These are phyloP conservation scores for Hyposoter dolosus DNA, from an alignment of 2,888 invertebrate genomes.

Conservation along the genomic window DNA sequence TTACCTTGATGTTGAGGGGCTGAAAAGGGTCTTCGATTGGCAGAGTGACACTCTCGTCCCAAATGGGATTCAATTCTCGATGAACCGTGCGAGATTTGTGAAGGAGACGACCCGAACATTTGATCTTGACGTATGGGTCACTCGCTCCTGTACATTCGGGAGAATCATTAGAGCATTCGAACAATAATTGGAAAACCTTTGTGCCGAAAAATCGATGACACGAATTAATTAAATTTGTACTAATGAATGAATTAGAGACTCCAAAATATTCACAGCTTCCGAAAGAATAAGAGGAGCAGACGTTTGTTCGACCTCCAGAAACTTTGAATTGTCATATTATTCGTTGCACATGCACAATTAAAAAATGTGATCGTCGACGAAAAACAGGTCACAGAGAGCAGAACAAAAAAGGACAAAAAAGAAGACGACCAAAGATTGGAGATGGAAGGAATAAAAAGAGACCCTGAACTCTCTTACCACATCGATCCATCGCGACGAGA, in stretches of 20 bases:
- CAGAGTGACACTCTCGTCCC: constrained; percentile 98
- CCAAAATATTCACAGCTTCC: not conserved
- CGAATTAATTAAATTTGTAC: not conserved
- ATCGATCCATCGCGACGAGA: constrained; percentile 97
- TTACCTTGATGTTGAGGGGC: constrained; percentile 94
- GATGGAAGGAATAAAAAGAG: constrained; percentile 10
- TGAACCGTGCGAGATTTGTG: constrained; percentile 98
- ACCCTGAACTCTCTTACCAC: constrained; percentile 89
- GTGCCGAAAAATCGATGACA: not conserved
- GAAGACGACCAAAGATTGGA: not conserved
- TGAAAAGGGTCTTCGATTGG: constrained; percentile 96
- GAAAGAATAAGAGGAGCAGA: constrained; percentile 11
- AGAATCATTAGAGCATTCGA: constrained; percentile 38
- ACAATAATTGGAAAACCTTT: not conserved
- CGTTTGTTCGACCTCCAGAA: constrained; percentile 1
- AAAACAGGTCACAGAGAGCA: constrained; percentile 29
- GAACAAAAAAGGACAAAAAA: not conserved
- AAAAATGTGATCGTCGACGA: constrained; percentile 16
- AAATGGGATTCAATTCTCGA: constrained; percentile 97
- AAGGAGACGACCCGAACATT: constrained; percentile 93
- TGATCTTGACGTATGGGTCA: constrained; percentile 99
- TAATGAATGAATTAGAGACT: not conserved
- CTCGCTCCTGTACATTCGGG: constrained; percentile 90
- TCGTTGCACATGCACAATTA: constrained; percentile 9
- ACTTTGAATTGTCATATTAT: constrained; percentile 16